Base-by-base conservation (phyloP, 2,888 invertebrate genomes). In the Selenia dentaria region DNA sequence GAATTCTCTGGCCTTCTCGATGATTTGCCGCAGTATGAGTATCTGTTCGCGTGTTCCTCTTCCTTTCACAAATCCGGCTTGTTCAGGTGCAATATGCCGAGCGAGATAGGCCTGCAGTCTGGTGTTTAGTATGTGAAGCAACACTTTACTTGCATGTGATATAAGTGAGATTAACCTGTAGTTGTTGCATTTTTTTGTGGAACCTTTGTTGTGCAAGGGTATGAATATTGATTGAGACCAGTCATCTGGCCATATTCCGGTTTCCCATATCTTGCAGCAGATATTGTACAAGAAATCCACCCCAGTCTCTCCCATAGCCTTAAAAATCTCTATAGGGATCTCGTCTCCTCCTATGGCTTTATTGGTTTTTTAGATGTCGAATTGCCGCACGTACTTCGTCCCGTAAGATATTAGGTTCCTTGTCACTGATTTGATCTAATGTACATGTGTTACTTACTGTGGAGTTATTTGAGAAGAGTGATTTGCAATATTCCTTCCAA, bases 121-220 rank as follows among this genome's bases (percentile, higher is more conserved):
- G 6, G 12, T 24, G 14, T 45, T 45, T 0, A 39, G 9, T 0
- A 45, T 31, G 13, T 54, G 38, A 16, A 51, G 28, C 9, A 54
- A 0, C 0, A 57, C 35, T 42, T 57, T 52, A 12, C 57, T 51
- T 1, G 49, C 36, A 14, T 54, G 52, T 0, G 50, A 25, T 13
- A 52, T 58, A 0, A 54, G 37, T 0, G 54, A 41, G 1, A 60
- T 49, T 0, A 56, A 48, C 0, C 57, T 37, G 22, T 42, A 60
- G 25, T 58, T 58, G 11, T 27, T 45, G 24, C 57, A 51, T 11
- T 39, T 48, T 13, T 47, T 58, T 3, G 57, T 57, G 0, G 55
- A 56, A 1, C 52, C 52, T 25, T 59, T 54, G 33, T 56, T 59
- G 14, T 56, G 56, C 2, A 59, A 18, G 0, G 57, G 50, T 5